phyloP scores from a whole-genome alignment of 2,888 invertebrate species.

The Lepidonotus clava region DNA sequence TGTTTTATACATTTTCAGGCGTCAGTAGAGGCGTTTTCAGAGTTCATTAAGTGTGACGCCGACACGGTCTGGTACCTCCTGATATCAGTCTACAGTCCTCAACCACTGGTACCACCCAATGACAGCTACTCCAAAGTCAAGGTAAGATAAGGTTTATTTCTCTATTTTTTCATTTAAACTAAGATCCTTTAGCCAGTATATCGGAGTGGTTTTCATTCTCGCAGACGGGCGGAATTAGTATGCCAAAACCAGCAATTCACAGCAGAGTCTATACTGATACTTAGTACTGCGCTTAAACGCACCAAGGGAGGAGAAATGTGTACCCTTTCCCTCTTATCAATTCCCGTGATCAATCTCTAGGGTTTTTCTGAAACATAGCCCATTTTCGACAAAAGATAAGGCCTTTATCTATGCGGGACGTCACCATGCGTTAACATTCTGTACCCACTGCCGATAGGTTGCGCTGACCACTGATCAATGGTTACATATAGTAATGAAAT shows the following conservation, averaged over 20 bases:
- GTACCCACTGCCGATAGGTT: no score
- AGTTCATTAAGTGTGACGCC: conserved; percentile 49
- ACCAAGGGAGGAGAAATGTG: not conserved
- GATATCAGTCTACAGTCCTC: conserved; percentile 55
- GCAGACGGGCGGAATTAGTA: not conserved
- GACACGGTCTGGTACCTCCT: conserved; percentile 58
- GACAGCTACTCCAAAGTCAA: not conserved
- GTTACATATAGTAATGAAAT: no score
- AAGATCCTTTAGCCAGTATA: not conserved
- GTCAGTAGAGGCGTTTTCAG: conserved; percentile 51
- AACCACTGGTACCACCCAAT: conserved; percentile 48
- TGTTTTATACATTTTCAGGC: conserved; percentile 42
- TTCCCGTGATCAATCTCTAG: no score
- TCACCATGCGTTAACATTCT: no score
- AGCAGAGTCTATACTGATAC: no score
- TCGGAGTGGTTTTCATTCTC: not conserved
- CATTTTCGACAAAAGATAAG: no score
- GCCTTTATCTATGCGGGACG: no score
- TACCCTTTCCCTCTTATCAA: no score
- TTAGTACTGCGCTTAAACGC: no score
- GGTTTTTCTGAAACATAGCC: no score
- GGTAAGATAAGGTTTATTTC: not conserved
- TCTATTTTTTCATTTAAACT: not conserved
- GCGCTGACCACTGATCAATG: no score
- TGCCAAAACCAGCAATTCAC: no score